A percentile compares a stretch with the other conserved stretches of the same genome.
Conservation (phyloP, 2,888 invertebrate species). For the Cacoxenus indagator region DNA sequence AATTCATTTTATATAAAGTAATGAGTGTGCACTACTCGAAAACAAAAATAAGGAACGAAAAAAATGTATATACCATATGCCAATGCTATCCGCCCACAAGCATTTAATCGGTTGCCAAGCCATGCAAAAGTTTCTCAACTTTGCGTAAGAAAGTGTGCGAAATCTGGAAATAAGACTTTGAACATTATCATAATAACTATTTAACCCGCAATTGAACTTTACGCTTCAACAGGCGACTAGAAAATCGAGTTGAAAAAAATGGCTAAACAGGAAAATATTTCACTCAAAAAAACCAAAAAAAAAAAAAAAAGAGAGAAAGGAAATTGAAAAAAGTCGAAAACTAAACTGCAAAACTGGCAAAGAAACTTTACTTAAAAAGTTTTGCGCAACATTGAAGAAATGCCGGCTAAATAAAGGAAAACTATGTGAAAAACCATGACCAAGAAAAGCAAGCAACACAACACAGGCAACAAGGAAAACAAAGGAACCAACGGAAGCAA, state of each 20-base stretch:
- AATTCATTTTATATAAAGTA: too few relatives aligned
- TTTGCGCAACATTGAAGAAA: conserved; percentile 49
- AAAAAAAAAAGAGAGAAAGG: neutral
- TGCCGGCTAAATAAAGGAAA: conserved; percentile 19
- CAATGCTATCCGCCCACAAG: too few relatives aligned
- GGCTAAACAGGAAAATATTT: conserved; percentile 27
- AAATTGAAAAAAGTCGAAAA: neutral
- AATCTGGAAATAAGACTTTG: conserved; percentile 33
- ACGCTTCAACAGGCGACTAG: conserved; percentile 58
- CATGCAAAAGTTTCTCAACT: neutral
- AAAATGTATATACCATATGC: too few relatives aligned
- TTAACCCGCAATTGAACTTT: conserved; percentile 64
- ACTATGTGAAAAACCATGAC: neutral
- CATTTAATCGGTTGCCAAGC: neutral
- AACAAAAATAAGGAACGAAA: too few relatives aligned
- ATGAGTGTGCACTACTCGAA: too few relatives aligned
- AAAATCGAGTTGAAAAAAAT: conserved; percentile 31
- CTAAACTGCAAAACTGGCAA: neutral
- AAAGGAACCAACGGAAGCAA: neutral
- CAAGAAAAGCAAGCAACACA: conserved; percentile 16
- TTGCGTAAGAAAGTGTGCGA: neutral
- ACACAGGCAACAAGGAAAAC: conserved; percentile 30
- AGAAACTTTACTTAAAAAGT: conserved; percentile 38
- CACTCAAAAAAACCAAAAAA: neutral
- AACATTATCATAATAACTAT: conserved; percentile 61